phyloP scores from a whole-genome alignment of 2,888 invertebrate genomes.

The Ephialtes manifestator region DNA sequence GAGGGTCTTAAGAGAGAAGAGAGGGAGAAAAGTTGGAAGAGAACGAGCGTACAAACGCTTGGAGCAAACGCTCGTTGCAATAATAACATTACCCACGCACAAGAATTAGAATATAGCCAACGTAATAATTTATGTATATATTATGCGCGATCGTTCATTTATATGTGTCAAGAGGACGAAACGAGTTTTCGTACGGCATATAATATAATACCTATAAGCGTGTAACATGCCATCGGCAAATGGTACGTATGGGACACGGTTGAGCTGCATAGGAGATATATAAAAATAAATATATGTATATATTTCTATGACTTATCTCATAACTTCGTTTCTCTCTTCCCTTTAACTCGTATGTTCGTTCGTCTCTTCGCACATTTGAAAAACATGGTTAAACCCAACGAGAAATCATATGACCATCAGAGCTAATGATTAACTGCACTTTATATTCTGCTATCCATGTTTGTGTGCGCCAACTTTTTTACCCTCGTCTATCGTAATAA shows the following conservation, averaged over 20 bases:
- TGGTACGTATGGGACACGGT: background rate
- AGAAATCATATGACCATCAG: slow-evolving; percentile 56
- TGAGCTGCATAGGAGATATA: slow-evolving; percentile 26
- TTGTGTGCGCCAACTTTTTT: slow-evolving; percentile 54
- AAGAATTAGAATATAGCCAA: slow-evolving; percentile 79
- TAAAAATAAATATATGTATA: background rate
- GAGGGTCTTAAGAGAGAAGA: slow-evolving; percentile 9
- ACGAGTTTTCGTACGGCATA: slow-evolving; percentile 66
- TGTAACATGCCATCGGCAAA: slow-evolving; percentile 3
- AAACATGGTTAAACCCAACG: slow-evolving; percentile 36
- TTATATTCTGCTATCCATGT: slow-evolving; percentile 15
- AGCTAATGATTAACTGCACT: slow-evolving; percentile 63
- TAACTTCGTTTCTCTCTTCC: background rate
- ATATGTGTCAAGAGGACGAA: slow-evolving; percentile 77
- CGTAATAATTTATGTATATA: slow-evolving; percentile 79
- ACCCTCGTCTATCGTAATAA: slow-evolving; percentile 72
- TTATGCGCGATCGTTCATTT: slow-evolving; percentile 77
- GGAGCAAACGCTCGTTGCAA: slow-evolving; percentile 71
- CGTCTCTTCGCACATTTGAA: background rate
- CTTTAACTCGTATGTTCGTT: background rate
- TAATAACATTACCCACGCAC: slow-evolving; percentile 79
- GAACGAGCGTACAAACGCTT: slow-evolving; percentile 13
- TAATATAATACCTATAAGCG: slow-evolving; percentile 14
- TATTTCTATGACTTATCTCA: slow-evolving; percentile 38
- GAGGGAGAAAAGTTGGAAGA: slow-evolving; percentile 13